Base-by-base conservation (phyloP, 23 tunicate species). In the Diplosoma virens region DNA sequence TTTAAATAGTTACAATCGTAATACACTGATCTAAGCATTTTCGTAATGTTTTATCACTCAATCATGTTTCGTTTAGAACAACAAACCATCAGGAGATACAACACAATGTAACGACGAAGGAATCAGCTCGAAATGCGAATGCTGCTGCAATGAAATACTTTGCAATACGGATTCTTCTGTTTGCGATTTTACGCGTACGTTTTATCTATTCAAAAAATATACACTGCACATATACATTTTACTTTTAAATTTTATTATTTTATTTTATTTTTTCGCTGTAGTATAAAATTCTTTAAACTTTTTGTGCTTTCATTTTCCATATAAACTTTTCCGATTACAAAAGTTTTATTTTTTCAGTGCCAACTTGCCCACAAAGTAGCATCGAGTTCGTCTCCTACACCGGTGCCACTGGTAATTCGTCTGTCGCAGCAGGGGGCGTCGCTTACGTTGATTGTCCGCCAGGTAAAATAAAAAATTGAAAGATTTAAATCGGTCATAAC, bases 91-190 rank as follows among this genome's bases (percentile, higher is more conserved):
- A 6, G 97, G 97, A 22, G 97, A 92, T 79, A 92, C 97, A 33
- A 67, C 87, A 21, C 97, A 92, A 59, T 92, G 97, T 81, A 92
- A 85, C 79, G 37, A 59, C 54, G 55, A 80, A 56, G 60, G 37
- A 21, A 48, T 77, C 75, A 78, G 85, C 84, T 92, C 97, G 6
- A 92, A 92, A 70, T 92, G 97, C 92, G 97, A 92, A 53, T 92
- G 97, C 82, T 92, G 97, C 76, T 92, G 97, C 67, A 34, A 48
- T 50, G 72, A 55, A 37, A 80, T 92, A 25, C 63, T 59, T 31
- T 92, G 97, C 80, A 92, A 92, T 69, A 78, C 81, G 26, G 97
- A 54, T 33, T 55, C 37, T n/a, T 92, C 92, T 77, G 92, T 92
- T 59, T 85, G 85, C 84, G 59, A 78, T 80, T 58, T 81, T 46